phyloP scores from a whole-genome alignment of 2,888 invertebrate species.

The Plebejus melissa region DNA sequence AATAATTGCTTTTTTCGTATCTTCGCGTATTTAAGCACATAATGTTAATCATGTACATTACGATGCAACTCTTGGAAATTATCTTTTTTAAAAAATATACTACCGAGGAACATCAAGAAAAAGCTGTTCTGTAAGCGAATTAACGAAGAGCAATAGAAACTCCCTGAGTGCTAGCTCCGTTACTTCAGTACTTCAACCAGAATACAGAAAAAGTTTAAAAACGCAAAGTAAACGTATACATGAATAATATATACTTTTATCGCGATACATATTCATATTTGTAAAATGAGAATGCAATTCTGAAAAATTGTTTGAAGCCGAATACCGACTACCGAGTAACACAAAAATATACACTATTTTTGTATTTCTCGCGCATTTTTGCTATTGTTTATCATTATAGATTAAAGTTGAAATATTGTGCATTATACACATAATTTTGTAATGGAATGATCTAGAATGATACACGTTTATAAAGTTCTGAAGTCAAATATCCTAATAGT shows the following conservation, averaged over 20 bases:
- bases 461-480: background rate
- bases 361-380: background rate
- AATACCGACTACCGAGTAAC: background rate
- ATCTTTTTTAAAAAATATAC: no score
- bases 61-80: no score
- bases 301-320: slow-evolving; percentile 8
- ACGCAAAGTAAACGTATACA: slow-evolving; percentile 12
- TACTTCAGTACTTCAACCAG: background rate
- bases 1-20: no score
- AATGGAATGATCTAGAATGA: background rate
- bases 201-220: background rate
- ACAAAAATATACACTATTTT: background rate
- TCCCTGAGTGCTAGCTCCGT: background rate
- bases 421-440: background rate
- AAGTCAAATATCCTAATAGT: background rate
- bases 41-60: no score
- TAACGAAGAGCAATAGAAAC: background rate
- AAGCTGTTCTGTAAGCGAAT: background rate
- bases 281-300: slow-evolving; percentile 10
- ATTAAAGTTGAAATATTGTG: background rate
- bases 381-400: slow-evolving; percentile 10
- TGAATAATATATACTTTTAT: slow-evolving; percentile 25
- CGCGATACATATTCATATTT: slow-evolving; percentile 24
- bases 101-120: background rate
- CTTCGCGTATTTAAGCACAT: no score